Percentiles rank a stretch among this genome's conserved stretches.
phyloP scores from a whole-genome alignment of 1,140 invertebrate species.

The Nephila pilipes region DNA sequence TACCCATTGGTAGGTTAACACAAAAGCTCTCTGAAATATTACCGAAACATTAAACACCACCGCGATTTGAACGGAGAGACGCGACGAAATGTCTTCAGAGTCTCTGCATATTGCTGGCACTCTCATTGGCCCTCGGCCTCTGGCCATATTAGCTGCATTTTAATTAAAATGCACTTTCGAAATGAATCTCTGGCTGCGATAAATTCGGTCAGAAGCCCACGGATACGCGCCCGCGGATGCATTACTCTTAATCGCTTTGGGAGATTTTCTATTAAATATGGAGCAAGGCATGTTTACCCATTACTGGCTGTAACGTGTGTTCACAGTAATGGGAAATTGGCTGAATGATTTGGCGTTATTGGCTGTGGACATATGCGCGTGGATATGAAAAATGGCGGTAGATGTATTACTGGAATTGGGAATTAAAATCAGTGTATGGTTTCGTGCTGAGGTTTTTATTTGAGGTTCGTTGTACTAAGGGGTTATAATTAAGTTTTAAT shows the following conservation, averaged over 20 bases:
- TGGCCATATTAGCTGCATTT: slow-evolving; percentile 34
- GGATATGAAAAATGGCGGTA: not conserved
- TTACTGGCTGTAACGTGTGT: not conserved
- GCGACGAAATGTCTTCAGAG: slow-evolving; percentile 30
- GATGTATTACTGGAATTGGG: not conserved
- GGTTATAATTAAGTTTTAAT: no score
- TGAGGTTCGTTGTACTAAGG: no score
- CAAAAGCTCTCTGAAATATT: slow-evolving; percentile 11
- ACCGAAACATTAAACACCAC: not conserved
- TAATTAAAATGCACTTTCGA: slow-evolving; percentile 21
- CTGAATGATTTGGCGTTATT: slow-evolving; percentile 6
- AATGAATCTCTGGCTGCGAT: not conserved
- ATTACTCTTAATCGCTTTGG: slow-evolving; percentile 12
- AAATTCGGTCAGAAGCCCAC: not conserved
- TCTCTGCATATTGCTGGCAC: not conserved
- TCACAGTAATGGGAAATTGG: slow-evolving; percentile 8
- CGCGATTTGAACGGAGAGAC: not conserved
- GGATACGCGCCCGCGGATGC: not conserved
- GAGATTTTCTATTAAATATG: slow-evolving; percentile 32
- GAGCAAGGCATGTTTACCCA: not conserved
- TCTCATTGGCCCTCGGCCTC: not conserved
- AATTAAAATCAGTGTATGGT: no score
- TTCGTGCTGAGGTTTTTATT: no score
- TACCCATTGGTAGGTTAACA: not conserved
- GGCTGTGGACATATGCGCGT: not conserved